These are phyloP conservation scores for Dasyornis broadbenti DNA, from an alignment of 2,113 vertebrate genomes.

Conservation along the genomic window DNA sequence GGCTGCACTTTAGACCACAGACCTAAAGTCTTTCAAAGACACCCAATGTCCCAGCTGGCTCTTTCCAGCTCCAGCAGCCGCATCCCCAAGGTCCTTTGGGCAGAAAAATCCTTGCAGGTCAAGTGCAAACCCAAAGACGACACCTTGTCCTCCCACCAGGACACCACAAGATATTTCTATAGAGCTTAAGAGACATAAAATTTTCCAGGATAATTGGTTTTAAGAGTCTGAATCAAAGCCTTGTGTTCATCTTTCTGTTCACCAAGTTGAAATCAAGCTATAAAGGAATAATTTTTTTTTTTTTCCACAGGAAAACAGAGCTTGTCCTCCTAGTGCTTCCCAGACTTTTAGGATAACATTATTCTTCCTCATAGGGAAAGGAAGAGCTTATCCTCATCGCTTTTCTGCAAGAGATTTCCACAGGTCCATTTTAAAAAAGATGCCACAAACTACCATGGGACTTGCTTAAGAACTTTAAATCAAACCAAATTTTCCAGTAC, in stretches of 20 bases:
- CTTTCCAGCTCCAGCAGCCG: neutral
- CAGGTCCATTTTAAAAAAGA: neutral
- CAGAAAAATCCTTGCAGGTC: neutral
- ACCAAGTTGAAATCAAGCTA: neutral
- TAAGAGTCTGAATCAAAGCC: neutral
- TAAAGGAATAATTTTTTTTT: neutral
- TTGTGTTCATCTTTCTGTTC: neutral
- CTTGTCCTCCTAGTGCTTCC: neutral
- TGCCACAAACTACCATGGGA: neutral
- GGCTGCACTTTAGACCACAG: neutral
- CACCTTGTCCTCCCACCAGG: neutral
- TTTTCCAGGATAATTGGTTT: neutral
- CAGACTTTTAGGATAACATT: neutral
- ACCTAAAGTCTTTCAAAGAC: neutral
- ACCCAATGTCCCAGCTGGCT: neutral
- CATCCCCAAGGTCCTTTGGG: neutral
- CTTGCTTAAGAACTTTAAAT: neutral
- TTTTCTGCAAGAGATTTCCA: neutral
- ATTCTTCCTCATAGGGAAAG: neutral
- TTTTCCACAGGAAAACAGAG: neutral
- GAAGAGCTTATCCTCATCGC: neutral
- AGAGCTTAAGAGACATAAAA: neutral
- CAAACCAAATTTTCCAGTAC: neutral
- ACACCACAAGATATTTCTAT: neutral
- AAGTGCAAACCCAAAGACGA: neutral